phyloP scores from a whole-genome alignment of 2,797 vertebrate genomes.

The Spinibarbus caldwelli region DNA sequence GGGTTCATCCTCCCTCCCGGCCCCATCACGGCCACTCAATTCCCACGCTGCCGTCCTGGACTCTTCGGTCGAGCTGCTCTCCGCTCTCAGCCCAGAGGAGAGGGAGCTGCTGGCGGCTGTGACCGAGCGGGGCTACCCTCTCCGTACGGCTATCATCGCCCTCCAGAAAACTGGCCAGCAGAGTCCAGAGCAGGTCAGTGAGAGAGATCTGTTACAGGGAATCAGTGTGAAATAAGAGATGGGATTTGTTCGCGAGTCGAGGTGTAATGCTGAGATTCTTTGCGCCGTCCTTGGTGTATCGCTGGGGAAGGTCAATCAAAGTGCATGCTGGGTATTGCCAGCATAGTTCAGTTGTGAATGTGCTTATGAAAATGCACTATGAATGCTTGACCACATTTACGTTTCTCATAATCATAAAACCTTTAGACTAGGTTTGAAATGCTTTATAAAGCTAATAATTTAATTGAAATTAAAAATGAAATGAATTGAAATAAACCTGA shows the following conservation, averaged over 20 bases:
- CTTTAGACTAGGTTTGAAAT: background rate
- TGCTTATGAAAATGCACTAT: background rate
- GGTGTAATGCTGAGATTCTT: conserved; percentile 11
- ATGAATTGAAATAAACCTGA: background rate
- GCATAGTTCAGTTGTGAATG: background rate
- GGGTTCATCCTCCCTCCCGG: conserved; percentile 66
- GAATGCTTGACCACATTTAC: background rate
- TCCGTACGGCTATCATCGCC: conserved; percentile 85
- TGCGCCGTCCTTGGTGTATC: background rate
- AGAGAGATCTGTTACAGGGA: background rate
- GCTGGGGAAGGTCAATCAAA: background rate
- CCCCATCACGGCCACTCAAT: conserved; percentile 51
- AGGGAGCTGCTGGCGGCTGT: conserved; percentile 84
- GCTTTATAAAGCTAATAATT: background rate
- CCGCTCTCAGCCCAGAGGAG: conserved; percentile 88
- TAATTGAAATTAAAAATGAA: background rate
- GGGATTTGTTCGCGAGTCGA: background rate
- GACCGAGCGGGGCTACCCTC: conserved; percentile 84
- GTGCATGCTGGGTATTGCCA: background rate
- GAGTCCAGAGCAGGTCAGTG: conserved; percentile 87
- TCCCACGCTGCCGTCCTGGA: conserved; percentile 69
- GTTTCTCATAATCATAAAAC: background rate
- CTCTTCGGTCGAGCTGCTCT: conserved; percentile 83
- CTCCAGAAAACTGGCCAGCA: conserved; percentile 88
- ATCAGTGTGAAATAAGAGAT: conserved; percentile 7